These are phyloP conservation scores for Colostygia pectinataria DNA, from an alignment of 2,888 invertebrate genomes.

Conservation along the genomic window DNA sequence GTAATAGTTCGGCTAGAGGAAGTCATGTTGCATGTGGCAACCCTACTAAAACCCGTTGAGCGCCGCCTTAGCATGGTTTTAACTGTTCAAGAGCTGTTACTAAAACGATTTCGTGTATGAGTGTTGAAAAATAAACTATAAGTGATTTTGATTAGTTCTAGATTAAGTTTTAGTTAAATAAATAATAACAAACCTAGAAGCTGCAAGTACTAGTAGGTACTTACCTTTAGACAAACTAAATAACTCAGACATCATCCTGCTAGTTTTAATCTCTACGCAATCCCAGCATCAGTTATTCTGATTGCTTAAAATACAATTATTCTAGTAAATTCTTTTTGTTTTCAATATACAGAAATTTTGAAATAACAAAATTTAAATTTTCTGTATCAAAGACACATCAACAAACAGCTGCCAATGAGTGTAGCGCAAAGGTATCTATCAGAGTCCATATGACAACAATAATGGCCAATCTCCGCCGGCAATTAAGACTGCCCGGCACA, in stretches of 20 bases:
- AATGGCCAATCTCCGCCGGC: conserved; percentile 74
- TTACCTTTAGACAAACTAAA: too few species aligned
- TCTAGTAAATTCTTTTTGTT: too few species aligned
- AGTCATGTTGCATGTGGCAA: not conserved
- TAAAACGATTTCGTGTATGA: conserved; percentile 39
- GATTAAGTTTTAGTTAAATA: not conserved
- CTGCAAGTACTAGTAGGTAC: not conserved
- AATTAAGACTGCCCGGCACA: conserved; percentile 76
- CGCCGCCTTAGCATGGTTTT: conserved; percentile 57
- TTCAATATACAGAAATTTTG: too few species aligned
- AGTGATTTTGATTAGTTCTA: not conserved
- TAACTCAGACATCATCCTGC: too few species aligned
- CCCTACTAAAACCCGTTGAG: conserved; percentile 50
- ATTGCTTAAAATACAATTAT: too few species aligned
- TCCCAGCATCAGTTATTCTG: too few species aligned
- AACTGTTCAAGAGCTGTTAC: conserved; percentile 56
- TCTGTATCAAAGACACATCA: not conserved
- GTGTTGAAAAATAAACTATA: conserved; percentile 1
- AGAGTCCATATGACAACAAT: conserved; percentile 42
- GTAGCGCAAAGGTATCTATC: conserved; percentile 12
- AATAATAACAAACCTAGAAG: too few species aligned
- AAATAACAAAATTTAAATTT: not conserved
- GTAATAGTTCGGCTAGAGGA: not conserved
- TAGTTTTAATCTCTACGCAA: too few species aligned
- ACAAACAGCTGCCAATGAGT: not conserved